These are phyloP conservation scores for Megamerina dolium DNA, from an alignment of 2,888 invertebrate genomes.

Conservation along the genomic window DNA sequence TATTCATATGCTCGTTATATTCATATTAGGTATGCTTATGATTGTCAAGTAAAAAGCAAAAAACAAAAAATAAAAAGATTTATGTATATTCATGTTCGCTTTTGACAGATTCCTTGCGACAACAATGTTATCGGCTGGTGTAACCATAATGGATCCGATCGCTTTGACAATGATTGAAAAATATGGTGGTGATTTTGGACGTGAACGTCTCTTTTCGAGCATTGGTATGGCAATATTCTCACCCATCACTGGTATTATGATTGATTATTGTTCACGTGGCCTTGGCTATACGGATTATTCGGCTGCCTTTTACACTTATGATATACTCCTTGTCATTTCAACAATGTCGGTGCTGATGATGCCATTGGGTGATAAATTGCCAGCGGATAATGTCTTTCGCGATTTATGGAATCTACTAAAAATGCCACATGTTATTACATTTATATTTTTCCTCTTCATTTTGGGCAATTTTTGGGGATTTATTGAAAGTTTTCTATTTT, in stretches of 20 bases:
- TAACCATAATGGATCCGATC: constrained; percentile 84
- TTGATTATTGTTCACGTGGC: constrained; percentile 56
- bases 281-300: constrained; percentile 77
- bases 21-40: no score
- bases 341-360: constrained; percentile 69
- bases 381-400: constrained; percentile 69
- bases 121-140: constrained; percentile 76
- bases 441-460: constrained; percentile 73
- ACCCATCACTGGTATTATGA: constrained; percentile 71
- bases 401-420: constrained; percentile 70
- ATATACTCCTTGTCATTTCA: constrained; percentile 65
- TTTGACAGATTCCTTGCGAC: constrained; percentile 64
- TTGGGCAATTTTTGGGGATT: constrained; percentile 85
- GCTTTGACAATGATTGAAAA: constrained; percentile 80
- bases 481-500: constrained; percentile 81
- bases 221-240: constrained; percentile 79
- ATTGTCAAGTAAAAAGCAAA: no score
- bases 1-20: no score
- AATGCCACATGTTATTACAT: constrained; percentile 72
- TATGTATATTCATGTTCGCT: no score
- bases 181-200: constrained; percentile 75
- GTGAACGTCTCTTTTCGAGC: constrained; percentile 73
- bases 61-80: no score
- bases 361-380: constrained; percentile 71
- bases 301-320: constrained; percentile 77